Evolutionary conservation across 2,888 invertebrate species (phyloP), one percentile per base, ranked within the genome.

Genomic region (Leptura quadrifasciata): DNA sequence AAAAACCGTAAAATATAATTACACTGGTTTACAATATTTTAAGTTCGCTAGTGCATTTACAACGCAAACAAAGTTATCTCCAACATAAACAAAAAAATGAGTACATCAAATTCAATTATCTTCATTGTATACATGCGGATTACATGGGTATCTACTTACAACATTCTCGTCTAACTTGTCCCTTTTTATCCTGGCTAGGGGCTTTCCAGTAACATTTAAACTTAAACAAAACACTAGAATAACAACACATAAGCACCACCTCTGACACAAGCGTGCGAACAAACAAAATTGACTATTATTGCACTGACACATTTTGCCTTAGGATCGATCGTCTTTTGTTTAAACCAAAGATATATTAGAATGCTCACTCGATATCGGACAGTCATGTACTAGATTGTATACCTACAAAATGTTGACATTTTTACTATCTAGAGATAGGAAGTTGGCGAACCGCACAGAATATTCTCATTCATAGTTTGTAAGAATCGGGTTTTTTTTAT

Each of bases 191-290:
- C 78, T 76, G 57, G 47, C 73, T 64, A 75, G 58, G n/a, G 67
- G 21, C 69, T 21, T 64, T 31, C 72, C 72, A 47, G 39, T 31
- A 18, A 39, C 73, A 70, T 63, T 68, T 47, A 71, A 77, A 75
- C 75, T 71, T 68, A 74, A 79, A 77, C 77, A 76, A 70, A 77
- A 77, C 79, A 79, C 79, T 64, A 76, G 12, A 52, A 75, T 47
- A 74, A 79, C 76, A 71, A 71, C 77, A 79, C 77, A 64, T 47
- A 60, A 54, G 61, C 65, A 76, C 78, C 74, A 78, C 69, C 70
- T 72, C 72, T 72, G 54, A 64, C 76, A 76, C 74, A 57, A 20
- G 57, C 57, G 57, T 15, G 57, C 21, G 57, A 57, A 69, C 69
- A 39, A 31, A 57, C 21, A 20, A 17, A 21, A 20, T 47, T 52